phyloP scores from a whole-genome alignment of 2,888 invertebrate genomes.

The Achlya flavicornis region DNA sequence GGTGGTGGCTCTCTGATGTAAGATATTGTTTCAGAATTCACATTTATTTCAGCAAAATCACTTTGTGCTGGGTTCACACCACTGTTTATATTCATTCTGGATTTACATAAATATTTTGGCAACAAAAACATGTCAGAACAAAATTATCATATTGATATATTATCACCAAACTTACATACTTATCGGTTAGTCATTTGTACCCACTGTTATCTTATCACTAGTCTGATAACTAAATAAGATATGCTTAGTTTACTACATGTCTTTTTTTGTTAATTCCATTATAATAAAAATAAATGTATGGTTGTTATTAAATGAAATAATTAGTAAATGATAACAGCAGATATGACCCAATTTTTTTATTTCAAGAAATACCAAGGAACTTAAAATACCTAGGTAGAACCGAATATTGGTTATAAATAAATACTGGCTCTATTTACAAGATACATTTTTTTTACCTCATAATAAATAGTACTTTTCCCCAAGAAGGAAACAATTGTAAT shows the following conservation, averaged over 20 bases:
- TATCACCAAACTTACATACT: conserved; percentile 39
- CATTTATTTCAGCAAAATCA: conserved; percentile 33
- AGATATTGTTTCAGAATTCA: conserved; percentile 38
- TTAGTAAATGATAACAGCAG: conserved; percentile 6
- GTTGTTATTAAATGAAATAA: conserved; percentile 24
- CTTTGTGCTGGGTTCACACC: conserved; percentile 39
- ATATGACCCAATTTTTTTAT: background rate
- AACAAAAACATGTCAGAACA: conserved; percentile 26
- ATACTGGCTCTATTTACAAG: background rate
- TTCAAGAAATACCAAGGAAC: background rate
- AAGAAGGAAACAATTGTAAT: background rate
- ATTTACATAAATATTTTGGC: conserved; percentile 23
- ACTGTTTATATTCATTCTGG: conserved; percentile 46
- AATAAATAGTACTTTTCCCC: background rate
- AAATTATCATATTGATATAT: conserved; percentile 36
- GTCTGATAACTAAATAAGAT: conserved; percentile 43
- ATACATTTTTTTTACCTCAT: background rate
- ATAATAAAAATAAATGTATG: conserved; percentile 11
- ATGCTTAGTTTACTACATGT: conserved; percentile 20
- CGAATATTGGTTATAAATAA: background rate
- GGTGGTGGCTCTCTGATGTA: conserved; percentile 60
- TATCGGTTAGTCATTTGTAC: conserved; percentile 43
- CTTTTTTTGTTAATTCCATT: background rate
- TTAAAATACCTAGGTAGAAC: background rate
- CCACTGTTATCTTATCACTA: conserved; percentile 50